Evolutionary conservation across 2,113 vertebrate genomes (phyloP).

Genomic region (Alectura lathami): DNA sequence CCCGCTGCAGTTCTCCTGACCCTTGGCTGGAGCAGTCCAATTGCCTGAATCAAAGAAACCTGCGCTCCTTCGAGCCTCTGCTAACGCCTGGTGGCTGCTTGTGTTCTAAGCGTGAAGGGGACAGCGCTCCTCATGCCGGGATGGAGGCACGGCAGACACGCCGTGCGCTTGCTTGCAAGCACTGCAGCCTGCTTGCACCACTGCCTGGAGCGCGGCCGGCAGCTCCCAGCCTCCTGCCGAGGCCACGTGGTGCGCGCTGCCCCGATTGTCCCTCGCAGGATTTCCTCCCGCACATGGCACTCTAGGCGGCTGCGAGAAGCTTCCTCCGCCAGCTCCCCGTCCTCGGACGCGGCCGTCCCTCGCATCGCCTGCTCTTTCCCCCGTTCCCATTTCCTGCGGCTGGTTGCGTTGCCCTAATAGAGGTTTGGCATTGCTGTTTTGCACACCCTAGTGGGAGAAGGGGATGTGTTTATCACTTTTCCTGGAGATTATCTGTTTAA

Average conservation of each 20-base stretch:
- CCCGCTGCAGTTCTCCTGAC: background rate
- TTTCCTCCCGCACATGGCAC: conserved; percentile 30
- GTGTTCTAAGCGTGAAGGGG: background rate
- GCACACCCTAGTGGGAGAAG: conserved; percentile 79
- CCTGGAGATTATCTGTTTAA: conserved; percentile 88
- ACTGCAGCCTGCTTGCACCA: no score
- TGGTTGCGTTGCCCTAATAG: conserved; percentile 73
- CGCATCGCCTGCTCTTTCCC: conserved; percentile 23
- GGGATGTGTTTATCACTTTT: conserved; percentile 86
- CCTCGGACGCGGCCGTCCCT: background rate
- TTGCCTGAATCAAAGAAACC: background rate
- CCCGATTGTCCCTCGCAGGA: background rate
- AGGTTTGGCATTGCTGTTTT: conserved; percentile 77
- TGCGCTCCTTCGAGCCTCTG: background rate
- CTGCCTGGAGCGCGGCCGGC: no score
- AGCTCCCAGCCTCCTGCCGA: background rate
- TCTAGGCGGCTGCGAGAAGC: background rate
- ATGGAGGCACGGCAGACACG: no score
- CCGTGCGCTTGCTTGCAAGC: no score
- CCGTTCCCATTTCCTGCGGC: conserved; percentile 77
- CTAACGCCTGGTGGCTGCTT: background rate
- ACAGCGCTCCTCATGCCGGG: background rate
- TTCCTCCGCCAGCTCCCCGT: conserved; percentile 35
- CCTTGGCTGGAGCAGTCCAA: background rate
- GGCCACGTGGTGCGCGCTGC: background rate